A percentile compares a stretch with the other conserved stretches of the same genome.
phyloP scores from a whole-genome alignment of 2,888 invertebrate genomes.

The Lumbricus terrestris region DNA sequence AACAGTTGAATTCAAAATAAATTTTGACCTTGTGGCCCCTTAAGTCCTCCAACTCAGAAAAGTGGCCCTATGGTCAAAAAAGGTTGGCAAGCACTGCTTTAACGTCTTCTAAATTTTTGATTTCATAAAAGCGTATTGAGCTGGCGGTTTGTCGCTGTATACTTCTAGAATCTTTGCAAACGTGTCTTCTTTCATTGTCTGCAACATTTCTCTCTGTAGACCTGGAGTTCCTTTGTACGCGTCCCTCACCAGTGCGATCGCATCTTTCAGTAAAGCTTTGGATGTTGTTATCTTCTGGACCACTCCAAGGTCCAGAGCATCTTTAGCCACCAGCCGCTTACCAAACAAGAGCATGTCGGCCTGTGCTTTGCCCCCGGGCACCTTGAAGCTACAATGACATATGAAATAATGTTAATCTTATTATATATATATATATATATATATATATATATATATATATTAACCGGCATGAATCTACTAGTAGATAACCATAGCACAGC shows the following conservation, averaged over 20 bases:
- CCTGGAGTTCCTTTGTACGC: not conserved
- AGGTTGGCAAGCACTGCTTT: too few relatives aligned
- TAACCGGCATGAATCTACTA: too few relatives aligned
- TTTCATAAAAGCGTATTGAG: not conserved
- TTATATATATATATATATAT: too few relatives aligned
- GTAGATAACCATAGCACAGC: too few relatives aligned
- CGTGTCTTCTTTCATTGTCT: not conserved
- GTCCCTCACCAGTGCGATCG: not conserved
- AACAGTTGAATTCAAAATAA: too few relatives aligned
- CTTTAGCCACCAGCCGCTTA: conserved; percentile 16
- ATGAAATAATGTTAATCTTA: not conserved
- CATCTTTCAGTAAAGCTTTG: not conserved
- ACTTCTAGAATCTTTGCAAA: not conserved
- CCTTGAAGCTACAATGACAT: conserved; percentile 9
- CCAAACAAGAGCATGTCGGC: conserved; percentile 20
- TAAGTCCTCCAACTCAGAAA: too few relatives aligned
- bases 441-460: too few relatives aligned
- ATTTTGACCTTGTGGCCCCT: too few relatives aligned
- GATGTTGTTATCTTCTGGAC: not conserved
- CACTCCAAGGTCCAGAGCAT: conserved; percentile 17
- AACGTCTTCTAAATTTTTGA: not conserved
- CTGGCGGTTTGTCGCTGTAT: not conserved
- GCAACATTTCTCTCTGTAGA: not conserved
- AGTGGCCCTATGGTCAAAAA: too few relatives aligned
- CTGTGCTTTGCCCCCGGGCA: not conserved